Evolutionary conservation across 2,888 invertebrate species (phyloP).

Genomic region (Xylota sylvarum): DNA sequence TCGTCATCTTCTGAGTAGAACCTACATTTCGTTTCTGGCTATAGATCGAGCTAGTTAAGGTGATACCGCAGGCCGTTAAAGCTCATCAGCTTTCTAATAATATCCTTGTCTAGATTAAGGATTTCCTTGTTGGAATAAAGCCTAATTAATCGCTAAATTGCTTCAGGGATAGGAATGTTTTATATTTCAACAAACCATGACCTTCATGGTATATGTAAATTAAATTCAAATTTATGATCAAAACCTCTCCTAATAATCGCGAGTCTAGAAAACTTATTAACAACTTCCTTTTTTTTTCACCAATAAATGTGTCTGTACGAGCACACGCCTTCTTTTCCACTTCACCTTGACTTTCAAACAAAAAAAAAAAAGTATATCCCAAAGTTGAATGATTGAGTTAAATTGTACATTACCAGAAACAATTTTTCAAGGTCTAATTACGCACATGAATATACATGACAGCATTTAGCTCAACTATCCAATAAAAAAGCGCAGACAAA

Average conservation of each 20-base stretch:
- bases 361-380: background rate
- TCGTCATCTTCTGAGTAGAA: too few species aligned
- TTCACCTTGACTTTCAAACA: conserved; percentile 33
- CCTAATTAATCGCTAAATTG: too few species aligned
- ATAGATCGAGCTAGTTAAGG: too few species aligned
- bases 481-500: conserved; percentile 41
- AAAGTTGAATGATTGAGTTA: conserved; percentile 61
- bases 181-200: too few species aligned
- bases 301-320: conserved; percentile 1
- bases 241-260: background rate
- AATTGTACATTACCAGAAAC: conserved; percentile 57
- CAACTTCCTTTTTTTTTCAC: background rate
- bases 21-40: too few species aligned
- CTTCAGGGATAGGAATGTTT: too few species aligned
- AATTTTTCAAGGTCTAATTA: conserved; percentile 68
- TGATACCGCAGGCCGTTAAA: too few species aligned
- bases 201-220: too few species aligned
- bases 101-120: too few species aligned
- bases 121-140: too few species aligned
- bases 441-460: conserved; percentile 63
- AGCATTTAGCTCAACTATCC: conserved; percentile 52
- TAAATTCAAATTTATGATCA: background rate
- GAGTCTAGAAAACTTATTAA: background rate
- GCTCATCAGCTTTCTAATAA: too few species aligned
- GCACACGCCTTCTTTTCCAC: conserved; percentile 17